Evolutionary conservation across 2,113 vertebrate genomes (phyloP), one percentile per base, ranked within the genome.

Genomic region (Recurvirostra avosetta): DNA sequence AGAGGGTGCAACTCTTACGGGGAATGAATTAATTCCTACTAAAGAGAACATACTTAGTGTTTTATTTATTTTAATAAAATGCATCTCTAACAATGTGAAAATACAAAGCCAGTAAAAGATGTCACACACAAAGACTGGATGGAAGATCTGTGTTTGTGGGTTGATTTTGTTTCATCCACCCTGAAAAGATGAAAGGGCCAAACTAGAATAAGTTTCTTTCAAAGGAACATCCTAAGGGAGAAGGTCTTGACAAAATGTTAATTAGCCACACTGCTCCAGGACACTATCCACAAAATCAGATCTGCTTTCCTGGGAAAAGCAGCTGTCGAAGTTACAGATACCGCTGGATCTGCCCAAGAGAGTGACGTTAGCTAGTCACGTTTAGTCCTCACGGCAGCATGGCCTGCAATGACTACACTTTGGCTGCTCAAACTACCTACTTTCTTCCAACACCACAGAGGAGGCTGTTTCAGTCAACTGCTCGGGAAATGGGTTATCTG

Each of bases 371-470:
- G 52, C 4, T 3, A 36, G 22, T 15, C 38, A 9, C 11, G 8
- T 6, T 23, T 15, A 52, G 21, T 7, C 12, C 6, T 34, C 5
- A 6, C 1, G 5, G 73, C n/a, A 63, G 25, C 0, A 8, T 1
- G 26, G 38, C 38, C 41, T 29, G 25, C 25, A 32, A 36, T 0
- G 0, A 34, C 23, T 8, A 32, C 0, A 2, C 26, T 43, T 38
- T 7, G 10, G 56, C 45, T 0, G 0, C 53, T 47, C 77, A 70
- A 38, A 49, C 9, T 47, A 95, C 94, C 10, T 56, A 52, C 88
- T 79, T 76, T 17, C 21, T 67, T 86, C 71, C 21, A 14, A 0
- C 0, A 3, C 10, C 32, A 56, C 43, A 27, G 17, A 23, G 9
- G 34, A 38, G 32, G 49, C 62, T 3, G 14, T 12, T 47, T 30